These are phyloP conservation scores for Aurelia aurita DNA, from an alignment of 30 jellyfish, hydroid and myxozoan species.

Conservation along the genomic window DNA sequence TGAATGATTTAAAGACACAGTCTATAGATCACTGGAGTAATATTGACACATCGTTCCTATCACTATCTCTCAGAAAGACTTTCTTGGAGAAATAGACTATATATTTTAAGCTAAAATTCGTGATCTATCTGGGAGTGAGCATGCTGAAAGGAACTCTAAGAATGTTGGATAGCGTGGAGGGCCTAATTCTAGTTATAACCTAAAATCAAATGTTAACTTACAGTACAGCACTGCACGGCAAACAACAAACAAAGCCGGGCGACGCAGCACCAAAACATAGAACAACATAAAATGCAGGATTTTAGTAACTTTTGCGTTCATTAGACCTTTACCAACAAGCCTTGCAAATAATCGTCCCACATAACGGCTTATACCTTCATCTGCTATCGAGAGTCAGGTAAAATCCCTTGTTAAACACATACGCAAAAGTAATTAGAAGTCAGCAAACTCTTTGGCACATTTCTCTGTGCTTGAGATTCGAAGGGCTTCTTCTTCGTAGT, in stretches of 20 bases:
- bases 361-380: conserved; percentile 37
- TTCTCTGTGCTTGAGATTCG: conserved; percentile 98
- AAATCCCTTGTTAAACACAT: conserved; percentile 47
- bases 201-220: too few species aligned
- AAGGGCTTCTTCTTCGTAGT: conserved; percentile 98
- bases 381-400: conserved; percentile 38
- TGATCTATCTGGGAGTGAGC: too few species aligned
- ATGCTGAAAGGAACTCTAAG: too few species aligned
- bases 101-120: not conserved
- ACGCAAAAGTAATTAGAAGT: conserved; percentile 74
- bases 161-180: too few species aligned
- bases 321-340: conserved; percentile 59
- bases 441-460: conserved; percentile 99
- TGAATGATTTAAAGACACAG: too few species aligned
- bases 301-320: conserved; percentile 11
- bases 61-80: too few species aligned
- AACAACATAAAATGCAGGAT: not conserved
- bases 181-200: too few species aligned
- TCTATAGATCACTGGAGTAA: too few species aligned
- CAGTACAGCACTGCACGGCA: too few species aligned
- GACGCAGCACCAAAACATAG: conserved; percentile 29
- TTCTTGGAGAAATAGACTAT: not conserved
- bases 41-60: too few species aligned
- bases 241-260: not conserved
- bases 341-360: conserved; percentile 53